These are phyloP conservation scores for Eubasilissa regina DNA, from an alignment of 1,140 invertebrate species.

Conservation along the genomic window DNA sequence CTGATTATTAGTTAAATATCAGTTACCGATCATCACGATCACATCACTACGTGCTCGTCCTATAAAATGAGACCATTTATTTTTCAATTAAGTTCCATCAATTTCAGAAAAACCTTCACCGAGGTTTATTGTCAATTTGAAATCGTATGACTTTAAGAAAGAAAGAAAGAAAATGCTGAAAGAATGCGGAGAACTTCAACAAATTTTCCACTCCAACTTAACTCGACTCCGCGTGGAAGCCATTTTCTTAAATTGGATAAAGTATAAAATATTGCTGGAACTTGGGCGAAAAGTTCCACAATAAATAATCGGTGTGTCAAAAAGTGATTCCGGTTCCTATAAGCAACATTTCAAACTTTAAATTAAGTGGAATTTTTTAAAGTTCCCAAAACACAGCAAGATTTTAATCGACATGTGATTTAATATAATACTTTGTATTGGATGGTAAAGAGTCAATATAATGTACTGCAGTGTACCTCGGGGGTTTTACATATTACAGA, in stretches of 20 bases:
- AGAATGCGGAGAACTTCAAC: constrained; percentile 10
- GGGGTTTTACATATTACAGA: no score
- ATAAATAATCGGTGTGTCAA: constrained; percentile 58
- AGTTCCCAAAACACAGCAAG: background rate
- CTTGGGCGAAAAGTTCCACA: constrained; percentile 50
- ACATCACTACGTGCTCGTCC: no score
- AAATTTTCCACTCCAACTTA: constrained; percentile 17
- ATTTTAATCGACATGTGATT: no score
- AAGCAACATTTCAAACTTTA: constrained; percentile 50
- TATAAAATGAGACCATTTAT: no score
- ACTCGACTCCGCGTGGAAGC: constrained; percentile 13
- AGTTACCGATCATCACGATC: no score
- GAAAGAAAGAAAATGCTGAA: no score
- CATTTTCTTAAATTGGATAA: constrained; percentile 54
- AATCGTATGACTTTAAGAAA: background rate
- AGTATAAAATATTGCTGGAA: constrained; percentile 57
- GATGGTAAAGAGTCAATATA: no score
- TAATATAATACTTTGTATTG: no score
- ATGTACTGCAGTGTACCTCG: no score
- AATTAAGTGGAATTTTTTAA: constrained; percentile 52
- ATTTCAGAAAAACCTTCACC: no score
- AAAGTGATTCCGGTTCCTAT: constrained; percentile 50
- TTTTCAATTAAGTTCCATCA: no score
- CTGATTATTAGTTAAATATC: no score
- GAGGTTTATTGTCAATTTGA: background rate